These are phyloP conservation scores for Cladopsammia gracilis DNA, from an alignment of 64 coral and sea anemone species.

Conservation along the genomic window DNA sequence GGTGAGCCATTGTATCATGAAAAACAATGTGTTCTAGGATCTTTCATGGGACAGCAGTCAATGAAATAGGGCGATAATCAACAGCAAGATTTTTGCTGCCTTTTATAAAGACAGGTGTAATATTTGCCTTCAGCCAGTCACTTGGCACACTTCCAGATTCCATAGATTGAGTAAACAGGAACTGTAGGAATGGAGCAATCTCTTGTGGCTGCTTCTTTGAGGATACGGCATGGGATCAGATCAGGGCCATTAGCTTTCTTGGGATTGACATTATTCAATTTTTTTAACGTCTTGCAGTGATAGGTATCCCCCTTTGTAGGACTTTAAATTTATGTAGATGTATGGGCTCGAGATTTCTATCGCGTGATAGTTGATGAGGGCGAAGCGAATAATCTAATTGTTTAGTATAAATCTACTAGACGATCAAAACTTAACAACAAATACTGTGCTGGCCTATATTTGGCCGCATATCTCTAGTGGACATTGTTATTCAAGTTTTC, in stretches of 20 bases:
- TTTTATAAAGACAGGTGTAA: constrained; percentile 44
- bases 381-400: no score
- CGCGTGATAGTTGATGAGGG: no score
- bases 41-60: constrained; percentile 39
- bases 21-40: constrained; percentile 27
- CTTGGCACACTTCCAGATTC: constrained; percentile 32
- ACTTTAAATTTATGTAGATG: no score
- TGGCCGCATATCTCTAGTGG: no score
- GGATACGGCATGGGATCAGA: constrained; percentile 6
- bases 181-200: constrained; percentile 11
- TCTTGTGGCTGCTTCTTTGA: constrained; percentile 47
- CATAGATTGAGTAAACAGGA: constrained; percentile 11
- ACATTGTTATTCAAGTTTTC: no score
- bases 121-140: constrained; percentile 50
- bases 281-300: no score
- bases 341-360: no score
- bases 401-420: no score
- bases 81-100: background rate
- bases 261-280: constrained; percentile 21
- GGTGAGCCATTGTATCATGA: constrained; percentile 21
- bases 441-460: no score
- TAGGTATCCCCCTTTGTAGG: no score
- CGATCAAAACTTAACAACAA: no score
- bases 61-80: constrained; percentile 34
- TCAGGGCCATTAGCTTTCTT: constrained; percentile 44